Percentiles rank a stretch among this genome's conserved stretches.
phyloP scores from a whole-genome alignment of 2,888 invertebrate species.

The Hipparchia semele region DNA sequence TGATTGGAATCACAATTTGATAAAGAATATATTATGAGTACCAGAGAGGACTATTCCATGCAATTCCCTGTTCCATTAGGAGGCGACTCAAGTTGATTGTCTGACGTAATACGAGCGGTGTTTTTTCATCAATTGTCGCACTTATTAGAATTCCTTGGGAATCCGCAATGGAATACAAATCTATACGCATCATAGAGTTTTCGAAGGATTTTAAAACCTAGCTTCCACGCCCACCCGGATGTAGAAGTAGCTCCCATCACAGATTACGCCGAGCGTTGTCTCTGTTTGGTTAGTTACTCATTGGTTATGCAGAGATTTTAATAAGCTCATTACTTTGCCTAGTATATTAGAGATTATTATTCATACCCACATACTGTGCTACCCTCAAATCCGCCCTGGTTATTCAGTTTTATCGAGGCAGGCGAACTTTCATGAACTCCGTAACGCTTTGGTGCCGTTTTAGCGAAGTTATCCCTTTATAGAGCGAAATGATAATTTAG shows the following conservation, averaged over 20 bases:
- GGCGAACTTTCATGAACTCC: slow-evolving; percentile 15
- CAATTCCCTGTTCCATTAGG: slow-evolving; percentile 34
- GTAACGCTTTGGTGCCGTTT: slow-evolving; percentile 14
- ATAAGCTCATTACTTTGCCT: background rate
- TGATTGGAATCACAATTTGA: no score
- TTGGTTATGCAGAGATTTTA: background rate
- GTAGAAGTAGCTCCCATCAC: no score
- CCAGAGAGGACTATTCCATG: slow-evolving; percentile 30
- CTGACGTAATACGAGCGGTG: slow-evolving; percentile 49
- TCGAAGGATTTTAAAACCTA: no score
- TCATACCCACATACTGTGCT: slow-evolving; percentile 10
- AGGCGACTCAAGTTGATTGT: slow-evolving; percentile 46
- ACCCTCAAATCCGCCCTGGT: slow-evolving; percentile 1
- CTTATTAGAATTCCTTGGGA: slow-evolving; percentile 37
- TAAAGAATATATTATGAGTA: background rate
- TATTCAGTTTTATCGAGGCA: slow-evolving; percentile 13
- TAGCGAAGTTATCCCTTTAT: slow-evolving; percentile 19
- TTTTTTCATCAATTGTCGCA: slow-evolving; percentile 42
- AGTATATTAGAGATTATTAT: background rate
- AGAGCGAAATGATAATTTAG: slow-evolving; percentile 12
- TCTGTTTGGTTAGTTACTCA: background rate
- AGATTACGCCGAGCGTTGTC: no score
- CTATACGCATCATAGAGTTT: background rate
- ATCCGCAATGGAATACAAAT: slow-evolving; percentile 12
- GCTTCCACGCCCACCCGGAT: no score